Conservation (phyloP, 2,888 invertebrate species). For the Eueremaeus valkanovi region DNA sequence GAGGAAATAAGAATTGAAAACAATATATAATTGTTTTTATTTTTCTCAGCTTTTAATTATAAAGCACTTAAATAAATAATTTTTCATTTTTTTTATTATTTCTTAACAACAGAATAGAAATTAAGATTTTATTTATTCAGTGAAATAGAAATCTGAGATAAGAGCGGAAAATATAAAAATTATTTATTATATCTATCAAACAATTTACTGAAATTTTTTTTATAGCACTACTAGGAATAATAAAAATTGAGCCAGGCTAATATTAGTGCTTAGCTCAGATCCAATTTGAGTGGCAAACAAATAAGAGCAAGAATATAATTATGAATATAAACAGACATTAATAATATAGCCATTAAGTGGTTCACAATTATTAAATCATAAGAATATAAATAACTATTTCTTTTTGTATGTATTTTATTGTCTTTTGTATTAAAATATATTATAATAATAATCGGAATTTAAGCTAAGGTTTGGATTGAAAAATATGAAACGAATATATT, state of each 20-base stretch:
- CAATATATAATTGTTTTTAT: no score
- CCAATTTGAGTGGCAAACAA: background rate
- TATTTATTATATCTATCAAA: background rate
- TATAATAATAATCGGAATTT: background rate
- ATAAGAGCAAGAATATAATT: background rate
- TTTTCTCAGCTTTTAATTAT: no score
- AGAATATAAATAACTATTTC: background rate
- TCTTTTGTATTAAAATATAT: background rate
- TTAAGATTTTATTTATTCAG: no score
- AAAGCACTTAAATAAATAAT: no score
- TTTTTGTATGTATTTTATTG: no score
- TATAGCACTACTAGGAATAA: constrained; percentile 4
- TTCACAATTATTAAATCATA: constrained; percentile 24
- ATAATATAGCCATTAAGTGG: constrained; percentile 25
- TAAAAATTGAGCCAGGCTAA: background rate
- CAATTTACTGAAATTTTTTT: no score
- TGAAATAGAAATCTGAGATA: no score
- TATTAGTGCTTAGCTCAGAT: background rate
- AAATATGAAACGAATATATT: background rate
- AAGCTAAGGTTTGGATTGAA: background rate
- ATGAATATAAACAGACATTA: background rate
- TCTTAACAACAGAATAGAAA: no score
- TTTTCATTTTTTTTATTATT: no score
- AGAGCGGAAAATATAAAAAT: constrained; percentile 1
- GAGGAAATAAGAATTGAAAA: no score